Percentiles rank a stretch among this genome's conserved stretches.
Conservation (phyloP, 2,113 vertebrate genomes). For the Talpa occidentalis region DNA sequence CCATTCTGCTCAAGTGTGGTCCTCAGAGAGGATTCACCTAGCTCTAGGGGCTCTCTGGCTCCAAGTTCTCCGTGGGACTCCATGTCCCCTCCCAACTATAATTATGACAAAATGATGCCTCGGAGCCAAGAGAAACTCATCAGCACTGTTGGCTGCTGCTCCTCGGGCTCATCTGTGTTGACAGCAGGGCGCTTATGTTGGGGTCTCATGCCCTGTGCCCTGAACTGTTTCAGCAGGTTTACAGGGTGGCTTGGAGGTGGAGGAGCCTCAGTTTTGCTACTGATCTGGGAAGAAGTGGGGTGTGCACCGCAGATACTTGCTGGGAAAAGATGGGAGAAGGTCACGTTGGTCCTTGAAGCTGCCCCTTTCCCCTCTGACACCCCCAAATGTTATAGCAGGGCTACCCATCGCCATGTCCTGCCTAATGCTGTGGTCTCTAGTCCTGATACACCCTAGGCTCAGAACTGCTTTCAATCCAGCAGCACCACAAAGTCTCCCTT, state of each 20-base stretch:
- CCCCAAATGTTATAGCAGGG: background rate
- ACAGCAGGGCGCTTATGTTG: background rate
- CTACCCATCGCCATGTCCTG: rapidly evolving
- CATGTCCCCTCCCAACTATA: background rate
- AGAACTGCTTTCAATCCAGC: background rate
- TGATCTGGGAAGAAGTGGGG: background rate
- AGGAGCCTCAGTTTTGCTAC: rapidly evolving
- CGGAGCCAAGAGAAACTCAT: background rate
- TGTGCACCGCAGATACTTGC: background rate
- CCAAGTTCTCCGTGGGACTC: background rate
- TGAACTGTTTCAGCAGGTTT: background rate
- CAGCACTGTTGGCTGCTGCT: background rate
- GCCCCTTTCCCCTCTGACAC: background rate
- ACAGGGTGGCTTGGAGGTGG: rapidly evolving
- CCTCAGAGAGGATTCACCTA: background rate
- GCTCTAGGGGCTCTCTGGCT: background rate
- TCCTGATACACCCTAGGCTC: background rate
- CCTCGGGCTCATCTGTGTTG: background rate
- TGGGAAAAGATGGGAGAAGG: background rate
- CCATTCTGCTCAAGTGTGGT: conserved; percentile 1
- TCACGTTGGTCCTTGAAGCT: background rate
- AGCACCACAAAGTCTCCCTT: rapidly evolving
- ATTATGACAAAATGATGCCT: background rate
- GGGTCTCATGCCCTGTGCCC: background rate
- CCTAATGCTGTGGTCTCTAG: background rate